Base-by-base conservation (phyloP, 1,140 invertebrate genomes). In the Drosophila virilis region DNA sequence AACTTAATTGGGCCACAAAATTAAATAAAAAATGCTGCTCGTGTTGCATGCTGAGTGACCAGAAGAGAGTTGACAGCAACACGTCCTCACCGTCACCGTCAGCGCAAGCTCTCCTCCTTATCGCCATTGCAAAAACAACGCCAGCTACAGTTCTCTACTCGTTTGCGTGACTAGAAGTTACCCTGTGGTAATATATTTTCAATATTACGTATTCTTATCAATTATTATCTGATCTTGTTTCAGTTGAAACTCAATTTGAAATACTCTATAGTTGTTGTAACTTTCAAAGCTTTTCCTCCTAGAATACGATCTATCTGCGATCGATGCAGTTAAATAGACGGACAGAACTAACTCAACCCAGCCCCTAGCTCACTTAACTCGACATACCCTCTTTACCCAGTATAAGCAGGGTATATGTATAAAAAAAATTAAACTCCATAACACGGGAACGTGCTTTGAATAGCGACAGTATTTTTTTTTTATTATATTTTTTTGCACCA, bases 1-100 rank as follows among this genome's bases (percentile, higher is more conserved):
- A 75, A 60, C 81, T 86, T 86, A 86, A 86, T 86, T 86, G 82
- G 82, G 61, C 59, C 83, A 81, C 72, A 76, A 78, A 86, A 86
- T 81, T 65, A 74, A 78, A 74, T 74, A 70, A 58, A 78, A 74
- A 74, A 86, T 86, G 83, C 82, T 76, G 82, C 78, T 67, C 78
- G 65, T 85, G 78, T 85, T 74, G 71, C 57, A 62, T 64, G 66
- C 28, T 67, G 70, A 60, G 64, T 84, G 77, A 77, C 55, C 65
- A 68, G 57, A 37, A 45, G 40, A 55, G 37, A 62, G 78, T 60
- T 86, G 82, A 86, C 82, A 86, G 82, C 82, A 62, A 88, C 82
- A 86, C 83, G 83, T 86, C 75, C 64, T 70, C 59, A 15, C 28
- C 80, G 54, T 76, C 77, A 68, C 61, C 67, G 61, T 61, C 67